phyloP scores from a whole-genome alignment of 1,140 invertebrate species.

The Scaptomyza graminum region DNA sequence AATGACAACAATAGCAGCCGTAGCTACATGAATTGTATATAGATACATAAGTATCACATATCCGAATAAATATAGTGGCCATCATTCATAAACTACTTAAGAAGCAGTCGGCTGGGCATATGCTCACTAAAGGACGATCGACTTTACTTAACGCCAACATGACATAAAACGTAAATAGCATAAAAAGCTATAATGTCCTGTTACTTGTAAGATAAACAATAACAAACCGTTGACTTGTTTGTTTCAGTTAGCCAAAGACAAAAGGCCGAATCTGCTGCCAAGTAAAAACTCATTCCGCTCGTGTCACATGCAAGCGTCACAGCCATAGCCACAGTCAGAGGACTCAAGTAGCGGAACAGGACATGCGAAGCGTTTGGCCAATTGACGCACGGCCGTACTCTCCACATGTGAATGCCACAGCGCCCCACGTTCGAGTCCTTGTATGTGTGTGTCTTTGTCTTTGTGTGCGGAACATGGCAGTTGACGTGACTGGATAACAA shows the following conservation, averaged over 20 bases:
- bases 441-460: background rate
- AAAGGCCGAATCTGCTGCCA: constrained; percentile 31
- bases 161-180: constrained; percentile 76
- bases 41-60: constrained; percentile 51
- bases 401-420: constrained; percentile 30
- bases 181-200: constrained; percentile 77
- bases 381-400: constrained; percentile 45
- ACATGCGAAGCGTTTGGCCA: constrained; percentile 42
- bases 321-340: background rate
- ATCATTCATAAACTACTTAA: constrained; percentile 74
- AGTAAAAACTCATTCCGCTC: constrained; percentile 53
- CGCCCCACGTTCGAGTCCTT: constrained; percentile 5
- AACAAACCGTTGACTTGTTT: constrained; percentile 58
- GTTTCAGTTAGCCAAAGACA: constrained; percentile 50
- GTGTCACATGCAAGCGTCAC: constrained; percentile 61
- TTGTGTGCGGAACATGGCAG: background rate
- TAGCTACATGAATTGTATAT: constrained; percentile 43
- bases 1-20: constrained; percentile 56
- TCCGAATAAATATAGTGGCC: constrained; percentile 56
- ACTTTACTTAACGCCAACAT: constrained; percentile 56
- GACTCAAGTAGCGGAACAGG: constrained; percentile 11
- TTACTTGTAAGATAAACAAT: constrained; percentile 75
- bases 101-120: constrained; percentile 35
- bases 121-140: constrained; percentile 33
- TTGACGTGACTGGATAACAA: constrained; percentile 11